Conservation (phyloP, 2,113 vertebrate genomes). For the Amazona guildingii region DNA sequence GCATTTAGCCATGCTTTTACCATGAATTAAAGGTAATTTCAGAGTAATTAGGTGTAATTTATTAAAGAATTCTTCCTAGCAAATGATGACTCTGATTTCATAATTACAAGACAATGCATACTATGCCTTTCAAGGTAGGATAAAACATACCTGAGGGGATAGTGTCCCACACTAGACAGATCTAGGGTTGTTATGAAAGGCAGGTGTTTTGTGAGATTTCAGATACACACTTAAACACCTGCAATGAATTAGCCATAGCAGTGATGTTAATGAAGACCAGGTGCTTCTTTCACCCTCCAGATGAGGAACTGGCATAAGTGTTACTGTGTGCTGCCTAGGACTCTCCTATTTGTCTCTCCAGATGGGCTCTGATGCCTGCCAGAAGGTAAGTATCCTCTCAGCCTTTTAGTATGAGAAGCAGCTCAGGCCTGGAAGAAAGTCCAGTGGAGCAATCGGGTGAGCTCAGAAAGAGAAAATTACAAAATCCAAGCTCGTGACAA, state of each 20-base stretch:
- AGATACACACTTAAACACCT: constrained; percentile 82
- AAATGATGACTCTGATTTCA: constrained; percentile 76
- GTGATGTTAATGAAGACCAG: constrained; percentile 86
- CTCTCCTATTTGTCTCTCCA: neutral
- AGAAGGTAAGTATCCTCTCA: neutral
- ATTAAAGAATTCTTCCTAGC: constrained; percentile 73
- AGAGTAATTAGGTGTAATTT: constrained; percentile 78
- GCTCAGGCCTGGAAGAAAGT: neutral
- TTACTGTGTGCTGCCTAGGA: constrained; percentile 44
- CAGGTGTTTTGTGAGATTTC: constrained; percentile 78
- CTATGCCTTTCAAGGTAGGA: constrained; percentile 71
- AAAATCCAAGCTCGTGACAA: neutral
- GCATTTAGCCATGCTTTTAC: constrained; percentile 73
- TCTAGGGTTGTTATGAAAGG: constrained; percentile 70
- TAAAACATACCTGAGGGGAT: constrained; percentile 66
- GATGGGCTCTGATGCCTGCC: neutral
- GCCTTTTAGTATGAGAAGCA: neutral
- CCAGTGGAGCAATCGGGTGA: neutral
- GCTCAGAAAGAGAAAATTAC: neutral
- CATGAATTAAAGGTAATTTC: constrained; percentile 79
- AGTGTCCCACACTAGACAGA: constrained; percentile 57
- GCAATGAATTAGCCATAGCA: constrained; percentile 82
- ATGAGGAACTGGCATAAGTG: constrained; percentile 66
- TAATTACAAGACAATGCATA: constrained; percentile 75
- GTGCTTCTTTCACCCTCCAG: constrained; percentile 76